Percentiles rank a stretch among this genome's conserved stretches.
Conservation (phyloP, 1,140 invertebrate genomes). For the Drosophila bipectinata region DNA sequence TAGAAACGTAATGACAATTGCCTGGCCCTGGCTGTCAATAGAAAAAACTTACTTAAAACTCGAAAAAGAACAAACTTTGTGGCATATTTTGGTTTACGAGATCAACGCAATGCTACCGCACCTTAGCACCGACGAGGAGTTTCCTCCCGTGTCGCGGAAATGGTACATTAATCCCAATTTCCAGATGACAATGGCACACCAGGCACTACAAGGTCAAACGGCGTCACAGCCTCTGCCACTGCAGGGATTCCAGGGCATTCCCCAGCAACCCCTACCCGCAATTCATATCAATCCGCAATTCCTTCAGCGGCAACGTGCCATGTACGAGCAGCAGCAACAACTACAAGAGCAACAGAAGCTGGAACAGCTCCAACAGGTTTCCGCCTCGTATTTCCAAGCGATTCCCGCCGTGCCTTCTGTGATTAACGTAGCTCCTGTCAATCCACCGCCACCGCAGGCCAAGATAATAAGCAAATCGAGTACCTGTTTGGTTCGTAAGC, state of each 20-base stretch:
- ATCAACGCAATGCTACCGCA: constrained; percentile 61
- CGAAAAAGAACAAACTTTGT: background rate
- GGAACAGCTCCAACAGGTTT: constrained; percentile 36
- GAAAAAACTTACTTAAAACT: background rate
- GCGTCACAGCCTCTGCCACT: constrained; percentile 24
- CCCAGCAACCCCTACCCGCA: constrained; percentile 39
- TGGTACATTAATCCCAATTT: constrained; percentile 78
- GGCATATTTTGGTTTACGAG: constrained; percentile 1
- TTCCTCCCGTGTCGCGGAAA: constrained; percentile 52
- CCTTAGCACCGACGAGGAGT: constrained; percentile 47
- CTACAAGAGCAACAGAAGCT: constrained; percentile 22
- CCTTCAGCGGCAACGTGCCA: constrained; percentile 53
- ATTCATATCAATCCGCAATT: constrained; percentile 73
- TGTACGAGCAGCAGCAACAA: constrained; percentile 27
- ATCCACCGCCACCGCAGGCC: constrained; percentile 49
- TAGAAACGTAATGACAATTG: constrained; percentile 13
- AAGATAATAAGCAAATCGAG: constrained; percentile 76
- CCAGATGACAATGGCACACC: constrained; percentile 29
- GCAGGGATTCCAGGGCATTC: constrained; percentile 10
- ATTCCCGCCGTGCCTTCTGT: background rate
- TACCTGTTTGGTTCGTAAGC: constrained; percentile 68
- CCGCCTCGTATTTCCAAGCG: constrained; percentile 4
- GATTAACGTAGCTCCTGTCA: background rate
- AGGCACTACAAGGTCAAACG: constrained; percentile 52
- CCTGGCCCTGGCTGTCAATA: background rate